Evolutionary conservation across 2,113 vertebrate genomes (phyloP).

Genomic region (Entomyzon cyanotis): DNA sequence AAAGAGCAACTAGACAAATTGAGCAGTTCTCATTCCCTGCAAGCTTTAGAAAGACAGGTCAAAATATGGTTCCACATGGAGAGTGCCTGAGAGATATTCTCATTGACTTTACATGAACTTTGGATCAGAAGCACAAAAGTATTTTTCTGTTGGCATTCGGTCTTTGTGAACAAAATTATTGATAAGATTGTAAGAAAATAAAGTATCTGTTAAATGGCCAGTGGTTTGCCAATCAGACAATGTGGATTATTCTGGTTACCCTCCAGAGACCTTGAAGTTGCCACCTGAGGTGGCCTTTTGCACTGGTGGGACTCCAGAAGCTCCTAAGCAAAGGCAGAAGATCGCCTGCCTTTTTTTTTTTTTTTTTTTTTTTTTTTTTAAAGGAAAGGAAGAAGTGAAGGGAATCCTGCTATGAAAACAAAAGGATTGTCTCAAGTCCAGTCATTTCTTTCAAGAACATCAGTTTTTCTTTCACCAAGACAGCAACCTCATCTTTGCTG

Average conservation of each 20-base stretch:
- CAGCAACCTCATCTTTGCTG: background rate
- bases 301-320: background rate
- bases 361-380: background rate
- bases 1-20: background rate
- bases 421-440: background rate
- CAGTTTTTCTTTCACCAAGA: background rate
- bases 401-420: background rate
- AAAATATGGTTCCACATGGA: background rate
- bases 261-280: background rate
- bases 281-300: background rate
- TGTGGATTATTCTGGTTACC: background rate
- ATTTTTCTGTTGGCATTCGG: background rate
- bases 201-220: background rate
- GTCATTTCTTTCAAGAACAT: accelerated
- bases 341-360: no score
- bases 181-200: background rate
- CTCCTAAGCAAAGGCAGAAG: background rate
- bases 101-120: background rate
- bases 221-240: background rate
- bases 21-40: background rate
- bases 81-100: background rate
- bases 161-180: background rate
- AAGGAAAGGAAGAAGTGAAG: background rate
- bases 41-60: background rate
- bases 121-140: background rate